Conservation (phyloP, 2,797 vertebrate genomes). For the Threskiornis aethiopicus region DNA sequence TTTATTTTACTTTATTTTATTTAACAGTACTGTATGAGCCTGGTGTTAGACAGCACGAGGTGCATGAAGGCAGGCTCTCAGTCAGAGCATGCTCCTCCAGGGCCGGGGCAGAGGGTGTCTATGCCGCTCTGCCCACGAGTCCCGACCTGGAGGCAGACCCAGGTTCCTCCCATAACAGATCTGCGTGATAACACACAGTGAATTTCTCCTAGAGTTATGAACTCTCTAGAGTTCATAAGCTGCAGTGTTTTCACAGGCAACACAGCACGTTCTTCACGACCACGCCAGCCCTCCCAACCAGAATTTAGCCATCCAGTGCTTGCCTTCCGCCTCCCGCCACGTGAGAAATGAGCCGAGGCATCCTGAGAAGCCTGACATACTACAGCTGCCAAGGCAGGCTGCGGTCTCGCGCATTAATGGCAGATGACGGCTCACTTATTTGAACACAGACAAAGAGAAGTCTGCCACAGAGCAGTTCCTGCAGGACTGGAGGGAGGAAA, state of each 20-base stretch:
- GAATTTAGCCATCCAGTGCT: not conserved
- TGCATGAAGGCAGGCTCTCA: not conserved
- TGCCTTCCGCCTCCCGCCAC: not conserved
- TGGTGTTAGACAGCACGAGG: not conserved
- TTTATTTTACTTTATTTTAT: not conserved
- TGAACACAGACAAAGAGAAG: conserved; percentile 28
- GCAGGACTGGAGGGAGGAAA: conserved; percentile 41
- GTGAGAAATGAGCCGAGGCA: not conserved
- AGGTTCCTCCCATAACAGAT: not conserved
- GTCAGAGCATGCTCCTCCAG: not conserved
- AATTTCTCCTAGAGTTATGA: not conserved
- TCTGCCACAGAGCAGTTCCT: not conserved
- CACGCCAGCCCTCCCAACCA: not conserved
- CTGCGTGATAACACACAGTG: not conserved
- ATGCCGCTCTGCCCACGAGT: not conserved
- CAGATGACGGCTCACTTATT: conserved; percentile 45
- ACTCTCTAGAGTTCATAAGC: not conserved
- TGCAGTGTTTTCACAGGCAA: not conserved
- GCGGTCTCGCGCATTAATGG: not conserved
- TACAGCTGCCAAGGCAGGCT: conserved; percentile 32
- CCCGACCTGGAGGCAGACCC: not conserved
- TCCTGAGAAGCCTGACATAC: not conserved
- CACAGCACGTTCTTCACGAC: accelerated
- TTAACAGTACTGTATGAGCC: not conserved
- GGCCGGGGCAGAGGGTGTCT: not conserved